Conservation (phyloP, 2,888 invertebrate species). For the Choreutis nemorana region DNA sequence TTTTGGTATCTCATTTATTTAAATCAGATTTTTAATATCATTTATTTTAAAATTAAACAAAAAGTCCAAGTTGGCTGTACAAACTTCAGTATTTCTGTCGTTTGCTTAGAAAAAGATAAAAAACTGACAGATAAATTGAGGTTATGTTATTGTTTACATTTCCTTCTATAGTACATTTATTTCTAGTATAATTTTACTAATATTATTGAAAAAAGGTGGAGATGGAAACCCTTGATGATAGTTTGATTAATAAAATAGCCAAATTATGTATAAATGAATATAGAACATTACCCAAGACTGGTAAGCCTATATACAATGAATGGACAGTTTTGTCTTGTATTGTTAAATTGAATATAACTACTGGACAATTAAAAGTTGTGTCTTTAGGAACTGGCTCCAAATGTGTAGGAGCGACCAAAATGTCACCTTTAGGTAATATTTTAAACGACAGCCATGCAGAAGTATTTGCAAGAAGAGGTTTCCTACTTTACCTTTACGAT, state of each 20-base stretch:
- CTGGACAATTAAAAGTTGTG: constrained; percentile 65
- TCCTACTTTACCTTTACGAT: constrained; percentile 78
- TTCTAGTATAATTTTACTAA: too few species aligned
- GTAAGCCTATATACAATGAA: constrained; percentile 78
- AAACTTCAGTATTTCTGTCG: too few species aligned
- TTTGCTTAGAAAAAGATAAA: too few species aligned
- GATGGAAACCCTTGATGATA: background rate
- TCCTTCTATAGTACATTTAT: too few species aligned
- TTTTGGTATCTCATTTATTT: too few species aligned
- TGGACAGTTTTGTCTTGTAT: constrained; percentile 88
- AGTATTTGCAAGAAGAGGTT: constrained; percentile 82
- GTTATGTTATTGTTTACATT: too few species aligned
- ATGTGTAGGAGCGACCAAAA: constrained; percentile 79
- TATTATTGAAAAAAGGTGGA: background rate
- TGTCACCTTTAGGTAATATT: constrained; percentile 72
- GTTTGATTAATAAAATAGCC: constrained; percentile 53
- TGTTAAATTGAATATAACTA: constrained; percentile 54
- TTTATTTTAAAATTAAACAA: too few species aligned
- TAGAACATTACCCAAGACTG: constrained; percentile 73
- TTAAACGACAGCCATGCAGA: constrained; percentile 95
- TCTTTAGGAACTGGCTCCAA: constrained; percentile 92
- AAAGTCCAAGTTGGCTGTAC: too few species aligned
- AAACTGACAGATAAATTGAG: too few species aligned
- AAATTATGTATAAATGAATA: constrained; percentile 69
- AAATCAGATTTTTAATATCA: too few species aligned